Evolutionary conservation across 2,113 vertebrate species (phyloP).

Genomic region (Oreocharis arfaki): DNA sequence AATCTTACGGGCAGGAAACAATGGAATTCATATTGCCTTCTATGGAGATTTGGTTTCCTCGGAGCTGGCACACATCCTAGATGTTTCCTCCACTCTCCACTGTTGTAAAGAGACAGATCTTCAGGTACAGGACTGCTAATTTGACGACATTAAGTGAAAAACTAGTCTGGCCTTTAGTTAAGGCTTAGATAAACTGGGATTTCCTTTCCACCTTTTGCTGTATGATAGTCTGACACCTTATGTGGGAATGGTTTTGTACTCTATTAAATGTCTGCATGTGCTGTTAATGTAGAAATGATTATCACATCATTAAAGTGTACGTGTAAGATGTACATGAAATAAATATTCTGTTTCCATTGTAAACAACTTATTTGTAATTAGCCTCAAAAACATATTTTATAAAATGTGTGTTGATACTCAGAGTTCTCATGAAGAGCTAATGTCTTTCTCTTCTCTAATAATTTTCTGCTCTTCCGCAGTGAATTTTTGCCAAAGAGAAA

Average conservation of each 20-base stretch:
- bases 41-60: not conserved
- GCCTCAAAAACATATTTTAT: not conserved
- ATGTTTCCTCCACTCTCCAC: not conserved
- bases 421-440: not conserved
- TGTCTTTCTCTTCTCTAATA: not conserved
- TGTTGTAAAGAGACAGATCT: not conserved
- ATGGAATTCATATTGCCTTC: not conserved
- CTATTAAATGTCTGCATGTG: not conserved
- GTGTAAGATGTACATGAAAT: not conserved
- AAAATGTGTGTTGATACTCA: not conserved
- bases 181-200: not conserved
- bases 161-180: not conserved
- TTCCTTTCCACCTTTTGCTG: not conserved
- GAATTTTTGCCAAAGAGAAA: not conserved
- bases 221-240: not conserved
- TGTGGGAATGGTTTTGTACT: not conserved
- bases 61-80: not conserved
- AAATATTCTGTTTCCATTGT: not conserved
- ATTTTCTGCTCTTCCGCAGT: not conserved
- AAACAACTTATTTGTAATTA: not conserved
- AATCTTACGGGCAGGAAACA: not conserved
- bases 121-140: not conserved
- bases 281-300: not conserved
- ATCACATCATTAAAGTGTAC: not conserved
- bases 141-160: not conserved